Evolutionary conservation across 2,888 invertebrate species (phyloP).

Genomic region (Vanessa cardui): DNA sequence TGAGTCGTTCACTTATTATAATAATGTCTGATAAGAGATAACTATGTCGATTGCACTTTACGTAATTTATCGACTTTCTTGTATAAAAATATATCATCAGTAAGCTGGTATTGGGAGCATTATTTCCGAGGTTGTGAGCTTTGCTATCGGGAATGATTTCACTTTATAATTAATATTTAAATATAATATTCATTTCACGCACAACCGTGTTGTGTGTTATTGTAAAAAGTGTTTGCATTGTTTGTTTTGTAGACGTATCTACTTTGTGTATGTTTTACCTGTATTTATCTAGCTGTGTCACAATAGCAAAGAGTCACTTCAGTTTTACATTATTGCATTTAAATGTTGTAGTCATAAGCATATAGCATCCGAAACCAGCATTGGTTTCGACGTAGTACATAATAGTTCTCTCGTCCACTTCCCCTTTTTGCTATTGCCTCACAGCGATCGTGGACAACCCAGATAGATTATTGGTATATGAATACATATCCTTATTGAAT

Average conservation of each 20-base stretch:
- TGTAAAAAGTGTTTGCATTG: constrained; percentile 78
- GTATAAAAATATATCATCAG: constrained; percentile 66
- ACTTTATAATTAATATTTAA: constrained; percentile 68
- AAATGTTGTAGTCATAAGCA: constrained; percentile 74
- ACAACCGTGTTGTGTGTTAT: constrained; percentile 75
- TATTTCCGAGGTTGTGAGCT: constrained; percentile 82
- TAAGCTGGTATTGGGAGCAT: constrained; percentile 83
- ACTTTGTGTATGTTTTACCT: constrained; percentile 71
- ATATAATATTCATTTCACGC: constrained; percentile 68
- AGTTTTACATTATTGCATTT: constrained; percentile 62
- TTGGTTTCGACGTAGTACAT: constrained; percentile 60
- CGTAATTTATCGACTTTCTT: constrained; percentile 57
- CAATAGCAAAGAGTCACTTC: constrained; percentile 71
- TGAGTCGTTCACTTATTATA: constrained; percentile 26
- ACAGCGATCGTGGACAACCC: constrained; percentile 68
- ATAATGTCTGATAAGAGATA: constrained; percentile 24
- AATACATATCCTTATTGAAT: constrained; percentile 81
- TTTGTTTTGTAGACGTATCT: constrained; percentile 75
- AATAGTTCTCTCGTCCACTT: constrained; percentile 48
- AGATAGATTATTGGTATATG: constrained; percentile 74
- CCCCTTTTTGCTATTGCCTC: constrained; percentile 71
- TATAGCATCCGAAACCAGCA: constrained; percentile 55
- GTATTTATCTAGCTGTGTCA: constrained; percentile 69
- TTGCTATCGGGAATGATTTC: constrained; percentile 80
- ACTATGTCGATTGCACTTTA: constrained; percentile 58